Base-by-base conservation (phyloP, 1,140 invertebrate genomes). In the Drosophila takahashii region DNA sequence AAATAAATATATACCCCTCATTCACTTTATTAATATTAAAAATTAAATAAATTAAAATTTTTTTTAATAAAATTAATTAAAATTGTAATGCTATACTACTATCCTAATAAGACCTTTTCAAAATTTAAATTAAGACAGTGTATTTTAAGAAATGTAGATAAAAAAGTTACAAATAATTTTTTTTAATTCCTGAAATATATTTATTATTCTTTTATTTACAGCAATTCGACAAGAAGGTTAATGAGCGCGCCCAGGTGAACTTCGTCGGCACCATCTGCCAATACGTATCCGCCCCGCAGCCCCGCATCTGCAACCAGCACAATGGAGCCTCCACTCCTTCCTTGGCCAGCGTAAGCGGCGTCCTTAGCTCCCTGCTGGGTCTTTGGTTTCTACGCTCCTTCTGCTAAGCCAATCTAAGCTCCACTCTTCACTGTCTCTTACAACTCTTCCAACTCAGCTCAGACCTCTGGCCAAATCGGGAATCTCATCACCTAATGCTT, bases 201-300 rank as follows among this genome's bases (percentile, higher is more conserved):
- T 1, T 22, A 22, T 22, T 16, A 29, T 8, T 53, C 7, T 9
- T 27, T 4, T 1, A n/a, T 27, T 51, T 27, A 0, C 48, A 92
- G 90, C 80, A 91, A 92, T 91, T 80, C 42, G 91, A 92, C 50
- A 65, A 65, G 53, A 69, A 69, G 37, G 72, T 90, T 7, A 92
- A 81, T 15, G 79, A 92, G 3, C 78, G 74, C 15, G 90, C 89
- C 41, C 79, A 84, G 79, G 22, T 34, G 29, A 87, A 91, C 70
- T 92, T 92, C 9, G 32, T 87, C 5, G 77, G 75, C 10, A 80
- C 81, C 8, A 47, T 84, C 27, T 92, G 90, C 79, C 39, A 74
- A 16, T 92, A 72, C 26, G 77, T 91, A 27, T 73, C 74, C 6
- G 76, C 76, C 13, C 90, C 90, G 0, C 78, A 90, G 58, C 90